Conservation (phyloP, 2,888 invertebrate genomes). For the Lasius fuliginosus region DNA sequence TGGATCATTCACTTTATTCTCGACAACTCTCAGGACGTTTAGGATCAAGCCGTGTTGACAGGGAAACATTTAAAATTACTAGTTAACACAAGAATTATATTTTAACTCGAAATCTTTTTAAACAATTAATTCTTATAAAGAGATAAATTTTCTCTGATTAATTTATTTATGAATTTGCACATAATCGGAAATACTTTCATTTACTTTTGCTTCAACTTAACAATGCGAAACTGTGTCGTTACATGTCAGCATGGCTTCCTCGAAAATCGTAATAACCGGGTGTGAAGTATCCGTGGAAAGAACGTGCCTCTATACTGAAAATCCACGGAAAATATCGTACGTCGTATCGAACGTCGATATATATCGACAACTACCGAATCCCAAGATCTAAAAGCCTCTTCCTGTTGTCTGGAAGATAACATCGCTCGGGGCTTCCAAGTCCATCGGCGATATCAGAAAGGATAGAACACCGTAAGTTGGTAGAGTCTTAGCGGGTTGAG, state of each 20-base stretch:
- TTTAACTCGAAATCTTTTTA: not conserved
- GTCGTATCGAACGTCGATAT: constrained; percentile 28
- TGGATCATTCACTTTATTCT: constrained; percentile 27
- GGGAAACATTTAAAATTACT: constrained; percentile 29
- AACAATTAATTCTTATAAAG: not conserved
- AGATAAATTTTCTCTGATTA: not conserved
- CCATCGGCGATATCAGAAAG: constrained; percentile 66
- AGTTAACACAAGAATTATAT: not conserved
- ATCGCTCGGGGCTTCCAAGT: constrained; percentile 70
- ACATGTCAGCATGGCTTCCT: not conserved
- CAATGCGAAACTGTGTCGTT: not conserved
- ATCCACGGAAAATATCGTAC: constrained; percentile 14
- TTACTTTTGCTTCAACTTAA: not conserved
- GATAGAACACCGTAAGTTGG: constrained; percentile 57
- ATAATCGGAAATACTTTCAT: not conserved
- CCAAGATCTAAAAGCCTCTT: constrained; percentile 82
- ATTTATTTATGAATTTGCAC: not conserved
- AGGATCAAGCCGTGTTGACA: not conserved
- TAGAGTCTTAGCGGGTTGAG: constrained; percentile 51
- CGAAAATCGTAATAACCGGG: constrained; percentile 24
- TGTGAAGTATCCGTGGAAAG: constrained; percentile 18
- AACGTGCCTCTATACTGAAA: constrained; percentile 15
- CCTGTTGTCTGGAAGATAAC: constrained; percentile 82
- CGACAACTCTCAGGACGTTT: constrained; percentile 3
- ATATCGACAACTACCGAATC: constrained; percentile 25